Evolutionary conservation across 2,113 vertebrate species (phyloP), one percentile per base, ranked within the genome.

Genomic region (Nanorana parkeri): DNA sequence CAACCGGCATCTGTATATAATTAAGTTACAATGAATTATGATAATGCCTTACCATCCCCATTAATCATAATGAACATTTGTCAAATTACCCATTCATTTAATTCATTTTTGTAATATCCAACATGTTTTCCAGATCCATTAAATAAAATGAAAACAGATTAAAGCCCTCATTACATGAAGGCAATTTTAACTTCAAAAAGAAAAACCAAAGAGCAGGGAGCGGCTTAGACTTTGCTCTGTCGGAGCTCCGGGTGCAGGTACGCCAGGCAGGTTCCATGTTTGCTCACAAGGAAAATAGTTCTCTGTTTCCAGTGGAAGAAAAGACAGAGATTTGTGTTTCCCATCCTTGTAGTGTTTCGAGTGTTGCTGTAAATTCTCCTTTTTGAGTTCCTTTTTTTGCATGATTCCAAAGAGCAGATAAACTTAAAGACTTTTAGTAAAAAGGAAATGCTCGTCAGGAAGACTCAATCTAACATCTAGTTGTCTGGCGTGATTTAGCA

Each of bases 51-150:
- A 23, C 68, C n/a, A 54, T 71, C 47, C 16, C 24, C 21, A 54
- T 51, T 71, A 71, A 71, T 17, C 6, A 7, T 41, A 75, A 75
- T 41, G 56, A 61, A 61, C 61, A 51, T 78, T 54, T 66, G 63
- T 51, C 75, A 52, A 11, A 54, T 78, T 78, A 28, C 6, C 13
- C 21, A 2, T 66, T 29, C 1, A 54, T 78, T 66, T 66, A 65
- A 52, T 77, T 78, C 60, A 29, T 55, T 52, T 26, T 51, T 6
- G 68, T 23, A 20, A 36, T 63, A 20, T 54, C 23, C 36, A 20
- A 10, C 55, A 32, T 19, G 15, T 21, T 71, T 24, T 36, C 21
- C 21, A 29, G 75, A 54, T 54, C 10, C 10, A 54, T 26, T 28
- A 52, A 66, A 78, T 54, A 55, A 20, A 78, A 78, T 54, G 11